Evolutionary conservation across 2,888 invertebrate genomes (phyloP).

Genomic region (Drosophila prolongata): DNA sequence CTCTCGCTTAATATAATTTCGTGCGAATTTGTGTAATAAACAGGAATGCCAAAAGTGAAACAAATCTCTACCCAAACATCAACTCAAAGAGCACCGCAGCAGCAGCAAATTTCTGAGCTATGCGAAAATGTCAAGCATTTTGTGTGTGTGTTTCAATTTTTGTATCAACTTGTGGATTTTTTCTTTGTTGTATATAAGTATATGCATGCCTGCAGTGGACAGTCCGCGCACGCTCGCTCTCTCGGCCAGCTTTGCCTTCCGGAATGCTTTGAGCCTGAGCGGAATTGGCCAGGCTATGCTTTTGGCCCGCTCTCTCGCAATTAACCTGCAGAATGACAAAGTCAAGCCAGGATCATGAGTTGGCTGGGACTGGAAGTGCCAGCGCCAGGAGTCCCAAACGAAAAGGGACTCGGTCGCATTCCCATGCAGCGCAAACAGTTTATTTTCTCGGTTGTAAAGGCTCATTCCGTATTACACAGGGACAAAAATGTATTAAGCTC

Average conservation of each 20-base stretch:
- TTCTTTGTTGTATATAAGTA: background rate
- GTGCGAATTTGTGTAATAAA: conserved; percentile 29
- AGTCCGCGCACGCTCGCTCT: conserved; percentile 27
- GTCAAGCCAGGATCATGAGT: conserved; percentile 27
- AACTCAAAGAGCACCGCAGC: conserved; percentile 48
- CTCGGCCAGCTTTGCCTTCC: background rate
- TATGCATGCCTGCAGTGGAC: conserved; percentile 24
- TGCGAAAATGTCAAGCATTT: conserved; percentile 62
- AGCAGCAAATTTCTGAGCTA: conserved; percentile 14
- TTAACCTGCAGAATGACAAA: conserved; percentile 56
- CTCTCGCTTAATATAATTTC: conserved; percentile 24
- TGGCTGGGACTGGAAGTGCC: conserved; percentile 14
- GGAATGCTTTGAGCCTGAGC: conserved; percentile 44
- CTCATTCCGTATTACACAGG: background rate
- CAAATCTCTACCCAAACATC: conserved; percentile 6
- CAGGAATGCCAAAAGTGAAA: conserved; percentile 17
- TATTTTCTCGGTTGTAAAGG: conserved; percentile 29
- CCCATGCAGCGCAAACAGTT: conserved; percentile 55
- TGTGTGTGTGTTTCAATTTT: conserved; percentile 10
- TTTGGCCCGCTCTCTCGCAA: conserved; percentile 25
- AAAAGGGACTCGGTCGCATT: conserved; percentile 36
- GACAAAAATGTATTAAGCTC: background rate
- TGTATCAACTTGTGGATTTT: conserved; percentile 19
- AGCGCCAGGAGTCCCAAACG: conserved; percentile 3
- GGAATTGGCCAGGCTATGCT: conserved; percentile 44